Evolutionary conservation across 2,888 invertebrate genomes (phyloP).

Genomic region (Sarcophaga carnaria): DNA sequence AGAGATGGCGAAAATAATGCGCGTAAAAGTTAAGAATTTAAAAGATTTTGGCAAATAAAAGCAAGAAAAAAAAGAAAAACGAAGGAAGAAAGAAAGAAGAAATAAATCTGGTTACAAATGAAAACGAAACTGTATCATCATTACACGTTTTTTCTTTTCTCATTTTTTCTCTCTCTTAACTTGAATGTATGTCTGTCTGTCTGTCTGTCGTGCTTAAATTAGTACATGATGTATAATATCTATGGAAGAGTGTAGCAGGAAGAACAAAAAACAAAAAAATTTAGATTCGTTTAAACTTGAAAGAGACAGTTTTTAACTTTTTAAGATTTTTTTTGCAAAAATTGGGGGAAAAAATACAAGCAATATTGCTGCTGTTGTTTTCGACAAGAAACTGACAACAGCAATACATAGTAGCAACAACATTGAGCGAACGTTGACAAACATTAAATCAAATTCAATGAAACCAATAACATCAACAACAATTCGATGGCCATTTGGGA

Average conservation of each 20-base stretch:
- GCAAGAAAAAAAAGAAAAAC: neutral
- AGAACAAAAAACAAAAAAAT: no score
- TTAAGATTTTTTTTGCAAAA: neutral
- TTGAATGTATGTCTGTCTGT: neutral
- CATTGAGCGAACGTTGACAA: neutral
- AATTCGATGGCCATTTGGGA: constrained; percentile 5
- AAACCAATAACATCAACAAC: constrained; percentile 6
- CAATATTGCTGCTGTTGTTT: constrained; percentile 5
- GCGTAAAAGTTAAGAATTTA: neutral
- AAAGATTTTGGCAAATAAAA: neutral
- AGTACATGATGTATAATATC: neutral
- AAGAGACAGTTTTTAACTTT: constrained; percentile 32
- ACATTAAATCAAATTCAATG: constrained; percentile 15
- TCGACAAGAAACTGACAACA: constrained; percentile 37
- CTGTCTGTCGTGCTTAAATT: neutral
- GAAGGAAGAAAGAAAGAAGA: neutral
- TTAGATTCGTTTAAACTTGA: constrained; percentile 20
- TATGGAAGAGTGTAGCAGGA: neutral
- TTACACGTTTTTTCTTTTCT: constrained; percentile 9
- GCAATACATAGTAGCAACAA: neutral
- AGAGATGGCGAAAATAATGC: neutral
- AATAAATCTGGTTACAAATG: constrained; percentile 65
- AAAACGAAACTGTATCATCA: constrained; percentile 61
- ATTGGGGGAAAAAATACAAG: neutral
- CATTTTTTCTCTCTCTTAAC: neutral